Evolutionary conservation across 2,888 invertebrate genomes (phyloP).

Genomic region (Limulus polyphemus): DNA sequence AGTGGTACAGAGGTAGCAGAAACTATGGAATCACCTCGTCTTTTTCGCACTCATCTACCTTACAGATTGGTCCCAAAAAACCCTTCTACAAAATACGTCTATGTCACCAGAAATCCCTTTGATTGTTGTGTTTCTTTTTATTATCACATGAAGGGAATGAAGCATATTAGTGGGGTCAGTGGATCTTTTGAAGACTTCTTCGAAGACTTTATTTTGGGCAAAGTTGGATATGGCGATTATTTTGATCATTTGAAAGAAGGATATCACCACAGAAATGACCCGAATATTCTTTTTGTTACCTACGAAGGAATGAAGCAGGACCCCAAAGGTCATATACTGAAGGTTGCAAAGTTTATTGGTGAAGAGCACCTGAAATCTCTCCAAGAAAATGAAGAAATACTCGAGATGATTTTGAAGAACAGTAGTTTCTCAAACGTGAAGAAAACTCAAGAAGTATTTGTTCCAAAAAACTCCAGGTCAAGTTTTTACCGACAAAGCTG

Average conservation of each 20-base stretch:
- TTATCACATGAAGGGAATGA: slow-evolving; percentile 29
- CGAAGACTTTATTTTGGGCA: slow-evolving; percentile 35
- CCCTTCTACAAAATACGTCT: slow-evolving; percentile 30
- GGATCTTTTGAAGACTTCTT: slow-evolving; percentile 34
- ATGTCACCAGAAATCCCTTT: slow-evolving; percentile 40
- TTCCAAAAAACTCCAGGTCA: no score
- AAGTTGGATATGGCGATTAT: slow-evolving; percentile 28
- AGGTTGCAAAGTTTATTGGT: slow-evolving; percentile 25
- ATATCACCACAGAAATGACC: slow-evolving; percentile 25
- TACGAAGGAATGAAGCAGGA: slow-evolving; percentile 38
- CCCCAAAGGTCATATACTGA: slow-evolving; percentile 15
- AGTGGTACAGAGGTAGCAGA: slow-evolving; percentile 11
- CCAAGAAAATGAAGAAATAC: slow-evolving; percentile 7
- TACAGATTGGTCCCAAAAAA: slow-evolving; percentile 16
- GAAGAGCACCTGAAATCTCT: slow-evolving; percentile 9
- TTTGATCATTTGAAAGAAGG: slow-evolving; percentile 22
- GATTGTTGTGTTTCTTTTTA: slow-evolving; percentile 39
- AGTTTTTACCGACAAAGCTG: no score
- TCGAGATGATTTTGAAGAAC: slow-evolving; percentile 11
- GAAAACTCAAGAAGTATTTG: background rate
- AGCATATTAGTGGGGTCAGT: slow-evolving; percentile 7
- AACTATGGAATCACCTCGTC: slow-evolving; percentile 16
- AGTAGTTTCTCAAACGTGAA: slow-evolving; percentile 19
- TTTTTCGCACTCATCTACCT: slow-evolving; percentile 31
- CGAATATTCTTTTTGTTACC: slow-evolving; percentile 34